These are phyloP conservation scores for Arctia plantaginis DNA, from an alignment of 2,888 invertebrate species.

Conservation along the genomic window DNA sequence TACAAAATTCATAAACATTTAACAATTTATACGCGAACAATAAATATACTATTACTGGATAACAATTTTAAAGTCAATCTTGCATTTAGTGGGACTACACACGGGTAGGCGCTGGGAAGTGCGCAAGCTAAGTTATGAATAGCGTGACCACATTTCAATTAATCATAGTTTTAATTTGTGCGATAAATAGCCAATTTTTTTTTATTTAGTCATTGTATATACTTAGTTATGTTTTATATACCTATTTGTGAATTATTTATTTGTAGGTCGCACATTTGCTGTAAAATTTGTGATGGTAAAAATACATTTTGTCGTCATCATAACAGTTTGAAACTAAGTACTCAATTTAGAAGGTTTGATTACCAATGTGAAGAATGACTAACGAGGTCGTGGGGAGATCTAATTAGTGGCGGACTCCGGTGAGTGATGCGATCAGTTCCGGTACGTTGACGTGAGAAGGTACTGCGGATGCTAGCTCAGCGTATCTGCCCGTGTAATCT, in stretches of 20 bases:
- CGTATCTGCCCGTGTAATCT: constrained; percentile 69
- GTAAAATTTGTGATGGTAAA: not conserved
- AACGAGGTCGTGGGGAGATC: constrained; percentile 19
- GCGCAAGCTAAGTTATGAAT: constrained; percentile 10
- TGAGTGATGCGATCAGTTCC: constrained; percentile 61
- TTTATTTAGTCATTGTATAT: not conserved
- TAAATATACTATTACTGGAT: constrained; percentile 29
- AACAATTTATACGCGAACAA: constrained; percentile 36
- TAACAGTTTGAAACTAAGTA: not conserved
- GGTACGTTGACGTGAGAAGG: constrained; percentile 64
- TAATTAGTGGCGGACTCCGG: constrained; percentile 45
- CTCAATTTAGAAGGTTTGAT: constrained; percentile 5
- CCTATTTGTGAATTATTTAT: not conserved
- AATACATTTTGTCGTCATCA: not conserved
- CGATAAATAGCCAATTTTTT: not conserved
- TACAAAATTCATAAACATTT: constrained; percentile 40
- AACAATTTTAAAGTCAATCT: constrained; percentile 33
- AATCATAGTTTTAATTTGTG: not conserved
- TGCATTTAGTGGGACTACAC: constrained; percentile 54
- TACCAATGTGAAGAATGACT: not conserved
- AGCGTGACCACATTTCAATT: constrained; percentile 3
- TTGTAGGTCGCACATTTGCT: not conserved
- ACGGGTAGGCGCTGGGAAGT: constrained; percentile 7
- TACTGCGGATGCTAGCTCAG: constrained; percentile 70
- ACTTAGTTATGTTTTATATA: not conserved